phyloP scores from a whole-genome alignment of 2,797 vertebrate species.

The Sebastes cheni region DNA sequence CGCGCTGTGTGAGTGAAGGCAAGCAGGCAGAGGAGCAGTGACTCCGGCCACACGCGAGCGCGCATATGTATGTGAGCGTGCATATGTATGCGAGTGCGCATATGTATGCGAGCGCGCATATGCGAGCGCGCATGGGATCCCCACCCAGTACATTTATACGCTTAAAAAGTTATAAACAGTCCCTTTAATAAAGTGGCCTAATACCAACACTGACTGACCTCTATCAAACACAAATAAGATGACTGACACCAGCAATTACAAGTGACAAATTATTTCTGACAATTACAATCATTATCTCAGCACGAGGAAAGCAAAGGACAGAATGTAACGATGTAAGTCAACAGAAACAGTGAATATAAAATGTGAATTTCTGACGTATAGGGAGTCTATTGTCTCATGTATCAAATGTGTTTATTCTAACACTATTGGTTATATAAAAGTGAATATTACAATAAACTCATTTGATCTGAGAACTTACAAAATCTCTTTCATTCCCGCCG shows the following conservation, averaged over 20 bases:
- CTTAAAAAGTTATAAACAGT: too few relatives aligned
- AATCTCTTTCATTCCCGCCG: background rate
- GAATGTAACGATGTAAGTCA: background rate
- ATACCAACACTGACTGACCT: conserved; percentile 9
- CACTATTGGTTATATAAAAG: background rate
- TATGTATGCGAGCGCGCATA: fast-evolving
- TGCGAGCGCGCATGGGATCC: too few relatives aligned
- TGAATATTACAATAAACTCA: background rate
- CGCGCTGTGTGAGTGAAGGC: too few relatives aligned
- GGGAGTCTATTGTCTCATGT: background rate
- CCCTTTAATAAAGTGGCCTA: background rate
- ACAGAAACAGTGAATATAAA: background rate
- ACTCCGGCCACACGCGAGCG: too few relatives aligned
- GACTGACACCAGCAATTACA: too few relatives aligned
- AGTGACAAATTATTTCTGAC: conserved; percentile 58
- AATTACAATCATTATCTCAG: conserved; percentile 39
- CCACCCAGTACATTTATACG: too few relatives aligned
- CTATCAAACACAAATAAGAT: background rate
- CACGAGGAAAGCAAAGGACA: background rate
- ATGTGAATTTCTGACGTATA: background rate
- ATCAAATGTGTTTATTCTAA: too few relatives aligned
- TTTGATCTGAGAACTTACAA: too few relatives aligned
- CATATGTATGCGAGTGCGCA: too few relatives aligned
- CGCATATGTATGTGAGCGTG: too few relatives aligned
- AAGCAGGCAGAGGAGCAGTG: too few relatives aligned